phyloP scores from a whole-genome alignment of 2,888 invertebrate genomes.

The Scaptomyza polygonia region DNA sequence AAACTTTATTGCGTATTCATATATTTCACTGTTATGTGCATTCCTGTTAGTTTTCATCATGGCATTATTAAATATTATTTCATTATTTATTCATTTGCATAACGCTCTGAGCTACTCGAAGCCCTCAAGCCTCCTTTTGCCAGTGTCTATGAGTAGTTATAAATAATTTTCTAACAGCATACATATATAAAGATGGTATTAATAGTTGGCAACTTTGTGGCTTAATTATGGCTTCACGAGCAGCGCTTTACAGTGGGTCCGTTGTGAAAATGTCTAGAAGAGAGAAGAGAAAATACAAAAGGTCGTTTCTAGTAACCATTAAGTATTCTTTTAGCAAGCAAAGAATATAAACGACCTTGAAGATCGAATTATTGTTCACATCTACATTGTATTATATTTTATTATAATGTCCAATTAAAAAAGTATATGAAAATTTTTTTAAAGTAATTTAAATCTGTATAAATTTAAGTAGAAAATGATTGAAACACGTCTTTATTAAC shows the following conservation, averaged over 20 bases:
- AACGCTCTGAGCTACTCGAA: constrained; percentile 12
- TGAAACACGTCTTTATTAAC: too few relatives aligned
- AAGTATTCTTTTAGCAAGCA: constrained; percentile 10
- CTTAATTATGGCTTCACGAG: constrained; percentile 32
- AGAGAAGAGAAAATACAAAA: neutral
- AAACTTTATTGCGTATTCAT: constrained; percentile 15
- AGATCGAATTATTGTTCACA: too few relatives aligned
- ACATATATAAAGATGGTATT: constrained; percentile 25
- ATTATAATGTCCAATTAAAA: too few relatives aligned
- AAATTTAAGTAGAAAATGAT: too few relatives aligned
- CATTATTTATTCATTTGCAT: constrained; percentile 65
- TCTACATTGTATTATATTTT: too few relatives aligned
- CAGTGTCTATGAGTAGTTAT: constrained; percentile 18
- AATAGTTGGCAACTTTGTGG: constrained; percentile 40
- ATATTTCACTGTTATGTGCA: constrained; percentile 12
- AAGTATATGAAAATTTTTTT: too few relatives aligned
- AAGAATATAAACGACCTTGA: constrained; percentile 6
- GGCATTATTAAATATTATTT: constrained; percentile 64
- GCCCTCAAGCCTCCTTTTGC: neutral
- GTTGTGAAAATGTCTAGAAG: neutral
- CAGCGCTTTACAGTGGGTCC: constrained; percentile 6
- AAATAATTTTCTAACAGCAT: constrained; percentile 38
- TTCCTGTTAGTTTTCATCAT: constrained; percentile 38
- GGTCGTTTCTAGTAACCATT: constrained; percentile 3
- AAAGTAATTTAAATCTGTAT: too few relatives aligned